These are phyloP conservation scores for Calephelis nemesis DNA, from an alignment of 1,140 invertebrate genomes.

Conservation along the genomic window DNA sequence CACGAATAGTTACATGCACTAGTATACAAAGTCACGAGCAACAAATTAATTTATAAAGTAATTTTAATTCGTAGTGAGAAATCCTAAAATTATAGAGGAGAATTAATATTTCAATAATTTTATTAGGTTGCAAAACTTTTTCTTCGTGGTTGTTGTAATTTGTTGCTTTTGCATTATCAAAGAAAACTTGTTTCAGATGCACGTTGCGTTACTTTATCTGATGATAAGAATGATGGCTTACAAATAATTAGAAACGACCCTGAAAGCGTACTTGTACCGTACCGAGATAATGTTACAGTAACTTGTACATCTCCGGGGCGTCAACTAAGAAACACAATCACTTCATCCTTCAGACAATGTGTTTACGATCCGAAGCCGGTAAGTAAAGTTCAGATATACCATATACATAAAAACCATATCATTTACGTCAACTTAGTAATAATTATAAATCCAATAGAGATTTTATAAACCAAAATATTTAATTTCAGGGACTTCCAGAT, in stretches of 20 bases:
- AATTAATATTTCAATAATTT: no score
- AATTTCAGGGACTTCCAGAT: constrained; percentile 86
- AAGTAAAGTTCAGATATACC: constrained; percentile 41
- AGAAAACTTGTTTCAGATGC: constrained; percentile 83
- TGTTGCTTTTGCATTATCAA: constrained; percentile 1
- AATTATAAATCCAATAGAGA: not conserved
- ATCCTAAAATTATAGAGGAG: no score
- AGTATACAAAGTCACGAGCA: no score
- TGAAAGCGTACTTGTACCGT: constrained; percentile 90
- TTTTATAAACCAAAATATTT: constrained; percentile 21
- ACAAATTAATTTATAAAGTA: no score
- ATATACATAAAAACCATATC: no score
- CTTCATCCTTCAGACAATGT: constrained; percentile 93
- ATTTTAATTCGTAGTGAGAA: no score
- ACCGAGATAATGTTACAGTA: constrained; percentile 93
- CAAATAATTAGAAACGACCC: constrained; percentile 86
- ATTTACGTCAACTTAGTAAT: no score
- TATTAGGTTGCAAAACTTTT: no score
- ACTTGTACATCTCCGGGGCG: constrained; percentile 89
- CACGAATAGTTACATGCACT: no score
- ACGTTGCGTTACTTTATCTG: constrained; percentile 92
- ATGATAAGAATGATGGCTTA: constrained; percentile 92
- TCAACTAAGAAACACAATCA: constrained; percentile 88
- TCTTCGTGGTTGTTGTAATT: no score
- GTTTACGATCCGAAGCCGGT: constrained; percentile 95